Evolutionary conservation across 2,113 vertebrate species (phyloP).

Genomic region (Apteryx mantelli): DNA sequence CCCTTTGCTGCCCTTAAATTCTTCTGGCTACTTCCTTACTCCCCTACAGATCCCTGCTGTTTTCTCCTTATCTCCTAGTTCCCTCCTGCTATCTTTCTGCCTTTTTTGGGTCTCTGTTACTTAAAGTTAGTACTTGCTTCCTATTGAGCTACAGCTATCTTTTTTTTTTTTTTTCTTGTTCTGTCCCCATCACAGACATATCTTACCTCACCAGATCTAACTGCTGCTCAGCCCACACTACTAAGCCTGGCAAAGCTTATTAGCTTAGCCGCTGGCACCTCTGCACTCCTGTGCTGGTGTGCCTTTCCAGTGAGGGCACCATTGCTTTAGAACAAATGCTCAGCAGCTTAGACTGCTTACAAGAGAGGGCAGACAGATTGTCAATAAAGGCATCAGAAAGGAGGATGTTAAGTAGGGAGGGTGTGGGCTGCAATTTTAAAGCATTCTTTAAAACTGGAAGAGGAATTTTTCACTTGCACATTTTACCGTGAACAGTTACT

Average conservation of each 20-base stretch:
- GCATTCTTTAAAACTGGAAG: background rate
- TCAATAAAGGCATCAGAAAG: background rate
- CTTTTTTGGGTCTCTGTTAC: background rate
- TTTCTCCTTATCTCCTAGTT: background rate
- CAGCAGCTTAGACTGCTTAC: background rate
- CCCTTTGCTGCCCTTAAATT: background rate
- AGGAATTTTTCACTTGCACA: background rate
- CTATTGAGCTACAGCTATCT: background rate
- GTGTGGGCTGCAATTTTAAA: background rate
- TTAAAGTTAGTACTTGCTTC: background rate
- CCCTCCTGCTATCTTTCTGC: background rate
- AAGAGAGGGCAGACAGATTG: background rate
- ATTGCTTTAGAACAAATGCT: background rate
- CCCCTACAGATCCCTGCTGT: background rate
- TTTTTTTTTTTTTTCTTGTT: background rate
- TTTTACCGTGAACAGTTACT: background rate
- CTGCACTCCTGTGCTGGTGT: background rate
- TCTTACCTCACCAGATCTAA: background rate
- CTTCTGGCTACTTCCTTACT: background rate
- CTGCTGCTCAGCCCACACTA: background rate
- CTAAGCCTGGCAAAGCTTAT: background rate
- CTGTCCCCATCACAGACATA: background rate
- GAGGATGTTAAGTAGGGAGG: background rate
- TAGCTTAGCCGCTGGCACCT: too few species aligned
- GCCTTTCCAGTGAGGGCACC: background rate